Percentiles rank a stretch among this genome's conserved stretches.
Evolutionary conservation across 2,888 invertebrate genomes (phyloP).

Genomic region (Apotomis capreana): DNA sequence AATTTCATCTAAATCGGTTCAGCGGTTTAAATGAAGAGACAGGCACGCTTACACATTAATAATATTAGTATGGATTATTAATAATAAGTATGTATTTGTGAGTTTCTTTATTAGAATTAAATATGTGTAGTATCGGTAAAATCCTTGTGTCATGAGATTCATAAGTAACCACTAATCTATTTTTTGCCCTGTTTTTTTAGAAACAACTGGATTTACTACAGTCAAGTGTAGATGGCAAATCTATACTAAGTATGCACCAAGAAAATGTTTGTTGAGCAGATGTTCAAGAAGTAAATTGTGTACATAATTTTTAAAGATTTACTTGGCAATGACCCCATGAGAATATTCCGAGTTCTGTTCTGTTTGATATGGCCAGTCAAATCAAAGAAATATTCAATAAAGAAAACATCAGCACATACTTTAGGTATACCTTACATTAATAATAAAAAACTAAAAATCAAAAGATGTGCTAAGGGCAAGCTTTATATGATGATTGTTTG

Average conservation of each 20-base stretch:
- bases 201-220: background rate
- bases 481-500: background rate
- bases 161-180: too few species aligned
- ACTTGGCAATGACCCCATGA: background rate
- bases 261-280: background rate
- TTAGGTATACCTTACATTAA: constrained; percentile 10
- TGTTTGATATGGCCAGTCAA: constrained; percentile 8
- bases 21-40: too few species aligned
- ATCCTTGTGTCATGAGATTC: too few species aligned
- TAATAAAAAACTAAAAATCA: constrained; percentile 10
- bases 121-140: too few species aligned
- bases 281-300: background rate
- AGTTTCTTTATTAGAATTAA: too few species aligned
- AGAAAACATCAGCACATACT: constrained; percentile 7
- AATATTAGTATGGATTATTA: too few species aligned
- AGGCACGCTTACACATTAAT: too few species aligned
- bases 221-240: background rate
- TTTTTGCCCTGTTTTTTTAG: too few species aligned
- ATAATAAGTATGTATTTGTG: too few species aligned
- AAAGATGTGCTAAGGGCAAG: constrained; percentile 11
- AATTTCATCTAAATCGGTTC: too few species aligned
- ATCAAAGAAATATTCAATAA: constrained; percentile 9
- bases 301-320: background rate
- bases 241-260: background rate
- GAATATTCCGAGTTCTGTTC: background rate